Conservation (phyloP, 2,888 invertebrate genomes). For the Tetragonisca angustula region DNA sequence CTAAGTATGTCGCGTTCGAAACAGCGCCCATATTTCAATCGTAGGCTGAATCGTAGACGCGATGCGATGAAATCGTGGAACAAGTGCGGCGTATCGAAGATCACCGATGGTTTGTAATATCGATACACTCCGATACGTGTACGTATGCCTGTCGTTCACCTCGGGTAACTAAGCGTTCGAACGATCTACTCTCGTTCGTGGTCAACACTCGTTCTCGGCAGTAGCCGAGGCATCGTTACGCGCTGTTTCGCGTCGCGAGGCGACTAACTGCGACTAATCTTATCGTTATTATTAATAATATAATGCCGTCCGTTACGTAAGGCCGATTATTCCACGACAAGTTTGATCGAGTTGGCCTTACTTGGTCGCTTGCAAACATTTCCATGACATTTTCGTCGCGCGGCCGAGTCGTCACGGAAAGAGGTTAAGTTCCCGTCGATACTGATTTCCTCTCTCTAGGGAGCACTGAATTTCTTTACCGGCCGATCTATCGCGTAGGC, state of each 20-base stretch:
- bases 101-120: constrained; percentile 11
- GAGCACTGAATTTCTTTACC: constrained; percentile 52
- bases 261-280: constrained; percentile 50
- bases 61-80: constrained; percentile 30
- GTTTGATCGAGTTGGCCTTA: background rate
- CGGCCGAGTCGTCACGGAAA: background rate
- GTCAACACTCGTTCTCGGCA: constrained; percentile 44
- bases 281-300: constrained; percentile 56
- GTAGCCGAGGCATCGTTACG: constrained; percentile 53
- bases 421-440: constrained; percentile 62
- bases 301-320: constrained; percentile 43
- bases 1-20: constrained; percentile 88
- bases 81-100: background rate
- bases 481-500: constrained; percentile 32
- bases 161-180: constrained; percentile 52
- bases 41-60: constrained; percentile 22
- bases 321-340: constrained; percentile 14
- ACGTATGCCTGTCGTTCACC: constrained; percentile 42
- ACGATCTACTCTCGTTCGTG: constrained; percentile 40
- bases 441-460: background rate
- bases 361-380: background rate
- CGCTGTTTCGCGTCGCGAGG: constrained; percentile 47
- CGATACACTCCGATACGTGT: constrained; percentile 25
- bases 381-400: constrained; percentile 17
- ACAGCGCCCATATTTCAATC: constrained; percentile 73